These are phyloP conservation scores for Ailurus styani DNA, from an alignment of 2,113 vertebrate genomes.

Conservation along the genomic window DNA sequence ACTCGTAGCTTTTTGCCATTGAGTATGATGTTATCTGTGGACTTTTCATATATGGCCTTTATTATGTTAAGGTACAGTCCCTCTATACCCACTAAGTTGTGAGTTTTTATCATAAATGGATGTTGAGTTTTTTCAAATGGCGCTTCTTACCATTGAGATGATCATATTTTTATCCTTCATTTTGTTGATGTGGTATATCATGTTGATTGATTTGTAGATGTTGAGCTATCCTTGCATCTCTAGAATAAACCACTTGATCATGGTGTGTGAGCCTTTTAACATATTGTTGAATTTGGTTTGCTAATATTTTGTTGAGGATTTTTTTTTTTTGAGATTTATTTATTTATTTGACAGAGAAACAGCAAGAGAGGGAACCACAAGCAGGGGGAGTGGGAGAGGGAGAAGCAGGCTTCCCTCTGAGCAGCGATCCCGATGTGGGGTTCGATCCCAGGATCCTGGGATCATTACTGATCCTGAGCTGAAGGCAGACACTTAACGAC, in stretches of 20 bases:
- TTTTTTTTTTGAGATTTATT: too few species aligned
- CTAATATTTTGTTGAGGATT: not conserved
- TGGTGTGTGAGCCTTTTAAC: not conserved
- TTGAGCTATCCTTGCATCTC: not conserved
- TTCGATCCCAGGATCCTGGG: too few species aligned
- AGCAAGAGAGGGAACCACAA: too few species aligned
- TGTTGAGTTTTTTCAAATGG: not conserved
- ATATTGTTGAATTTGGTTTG: not conserved
- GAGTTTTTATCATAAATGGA: not conserved
- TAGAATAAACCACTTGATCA: not conserved
- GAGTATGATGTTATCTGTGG: not conserved
- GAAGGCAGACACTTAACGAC: too few species aligned
- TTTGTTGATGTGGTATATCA: not conserved
- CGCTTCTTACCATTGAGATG: not conserved
- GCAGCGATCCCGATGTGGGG: too few species aligned
- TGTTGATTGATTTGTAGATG: not conserved
- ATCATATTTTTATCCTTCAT: not conserved
- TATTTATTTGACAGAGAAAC: too few species aligned
- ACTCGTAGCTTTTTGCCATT: not conserved
- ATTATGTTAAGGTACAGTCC: not conserved
- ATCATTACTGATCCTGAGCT: too few species aligned
- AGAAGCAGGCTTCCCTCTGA: too few species aligned
- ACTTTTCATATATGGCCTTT: not conserved
- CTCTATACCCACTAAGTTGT: not conserved
- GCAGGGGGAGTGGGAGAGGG: too few species aligned